Evolutionary conservation across 2,888 invertebrate species (phyloP), one percentile per base, ranked within the genome.

Genomic region (Salticus scenicus): DNA sequence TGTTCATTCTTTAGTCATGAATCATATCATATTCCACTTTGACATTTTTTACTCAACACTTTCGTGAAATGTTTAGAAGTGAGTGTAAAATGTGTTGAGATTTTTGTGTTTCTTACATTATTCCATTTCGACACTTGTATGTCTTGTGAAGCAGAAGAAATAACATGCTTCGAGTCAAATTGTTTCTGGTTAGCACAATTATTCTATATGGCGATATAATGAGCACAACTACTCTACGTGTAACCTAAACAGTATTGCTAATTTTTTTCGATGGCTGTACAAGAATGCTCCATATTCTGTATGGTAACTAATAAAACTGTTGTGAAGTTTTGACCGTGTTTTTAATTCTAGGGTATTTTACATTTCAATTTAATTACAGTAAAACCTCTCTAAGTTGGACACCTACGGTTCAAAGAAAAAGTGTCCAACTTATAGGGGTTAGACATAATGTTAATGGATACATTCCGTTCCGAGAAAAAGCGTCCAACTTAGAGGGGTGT

Each of bases 161-260:
- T 82, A 75, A 81, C 57, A 82, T 76, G 82, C 85, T 85, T 79
- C 74, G 67, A 86, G 80, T 79, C 75, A 80, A 79, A 80, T 86
- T 84, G 78, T 76, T 79, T 84, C 78, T 86, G 85, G 75, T 86
- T 86, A 78, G 85, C 85, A 86, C 85, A 84, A 84, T 86, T 86
- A 86, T 75, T 85, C 73, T 85, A 74, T 85, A 74, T 79, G 76
- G 75, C 79, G 85, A 79, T 79, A 77, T 83, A 79, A 85, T 75
- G 70, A 86, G 85, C 85, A 86, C 85, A 86, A 86, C 67, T 76
- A 78, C 71, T 86, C 80, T 86, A 86, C 80, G 85, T 86, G 85
- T 86, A 78, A 86, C 79, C 85, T 86, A 78, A 86, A 86, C 85
- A 86, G 85, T 86, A 86, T 86, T 86, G 85, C 85, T 86, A 63